Evolutionary conservation across 2,113 vertebrate genomes (phyloP), one percentile per base, ranked within the genome.

Genomic region (Paracanthobrama guichenoti): DNA sequence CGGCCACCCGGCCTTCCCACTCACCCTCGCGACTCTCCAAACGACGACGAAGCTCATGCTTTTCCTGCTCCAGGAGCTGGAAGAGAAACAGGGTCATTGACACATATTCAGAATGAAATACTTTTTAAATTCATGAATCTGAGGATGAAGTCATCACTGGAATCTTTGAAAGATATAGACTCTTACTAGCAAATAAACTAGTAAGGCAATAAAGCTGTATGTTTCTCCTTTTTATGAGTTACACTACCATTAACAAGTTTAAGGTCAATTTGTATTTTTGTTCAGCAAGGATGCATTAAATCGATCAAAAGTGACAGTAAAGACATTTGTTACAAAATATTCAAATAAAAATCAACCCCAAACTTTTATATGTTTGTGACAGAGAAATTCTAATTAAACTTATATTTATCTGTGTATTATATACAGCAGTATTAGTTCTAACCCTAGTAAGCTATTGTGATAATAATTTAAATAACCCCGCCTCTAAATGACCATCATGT

Each of bases 21-120:
- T 99, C 98, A 0, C 98, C 97, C 90, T 99, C 98, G 59, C 95
- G 95, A 85, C 95, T 97, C 89, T 99, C 97, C 88, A 98, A 94
- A 6, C 97, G 94, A 82, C 97, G 92, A 81, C 96, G 93, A 85
- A 99, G 75, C 87, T 99, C 98, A 0, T 99, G 97, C 77, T 99
- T 99, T 91, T 99, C 98, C 92, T 99, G 98, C 89, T 98, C 98
- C 91, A 99, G 93, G 90, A 96, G 96, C 98, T 99, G 89, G 39
- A 62, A 59, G 66, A 35, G 89, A 20, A 42, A 64, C 22, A 18
- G 6, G 7, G 13, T 44, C 12, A 62, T 31, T 50, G 1, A 59
- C 10, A n/a, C 5, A 0, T 57, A 22, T 13, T 22, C 26, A 42
- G 28, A 14, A 42, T 53, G 16, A 53, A 53, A 18, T 53, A 16